phyloP scores from a whole-genome alignment of 2,797 vertebrate species.

The Holocentrus rufus region DNA sequence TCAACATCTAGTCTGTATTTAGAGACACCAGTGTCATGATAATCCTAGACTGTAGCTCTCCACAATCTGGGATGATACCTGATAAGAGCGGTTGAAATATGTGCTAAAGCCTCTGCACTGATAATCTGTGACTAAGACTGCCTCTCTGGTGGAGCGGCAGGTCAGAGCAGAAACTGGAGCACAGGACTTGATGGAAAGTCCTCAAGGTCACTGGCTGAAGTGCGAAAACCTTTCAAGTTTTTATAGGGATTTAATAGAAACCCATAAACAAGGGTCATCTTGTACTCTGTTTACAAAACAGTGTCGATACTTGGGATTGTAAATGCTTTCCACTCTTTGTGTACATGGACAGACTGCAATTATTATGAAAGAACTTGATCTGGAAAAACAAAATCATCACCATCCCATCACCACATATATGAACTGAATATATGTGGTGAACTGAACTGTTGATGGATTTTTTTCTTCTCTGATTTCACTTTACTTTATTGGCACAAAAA shows the following conservation, averaged over 20 bases:
- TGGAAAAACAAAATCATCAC: no score
- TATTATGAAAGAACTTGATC: no score
- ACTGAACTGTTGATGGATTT: no score
- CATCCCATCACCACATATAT: no score
- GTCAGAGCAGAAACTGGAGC: not conserved
- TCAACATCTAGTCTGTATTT: slow-evolving; percentile 23
- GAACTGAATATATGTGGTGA: no score
- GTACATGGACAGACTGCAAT: no score
- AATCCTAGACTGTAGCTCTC: slow-evolving; percentile 43
- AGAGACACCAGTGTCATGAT: slow-evolving; percentile 19
- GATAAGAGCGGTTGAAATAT: slow-evolving; percentile 23
- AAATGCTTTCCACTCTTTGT: no score
- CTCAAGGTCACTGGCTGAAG: not conserved
- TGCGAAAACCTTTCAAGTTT: not conserved
- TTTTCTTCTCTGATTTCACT: no score
- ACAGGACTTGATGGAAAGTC: not conserved
- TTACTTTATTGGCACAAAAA: not conserved
- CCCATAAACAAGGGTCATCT: not conserved
- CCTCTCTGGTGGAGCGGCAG: slow-evolving; percentile 4
- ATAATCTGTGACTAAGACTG: slow-evolving; percentile 18
- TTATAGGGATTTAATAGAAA: not conserved
- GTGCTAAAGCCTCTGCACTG: slow-evolving; percentile 8
- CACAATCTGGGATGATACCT: slow-evolving; percentile 38
- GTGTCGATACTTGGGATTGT: no score
- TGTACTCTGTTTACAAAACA: no score